Base-by-base conservation (phyloP, 2,888 invertebrate species). In the Drosophila mulleri region DNA sequence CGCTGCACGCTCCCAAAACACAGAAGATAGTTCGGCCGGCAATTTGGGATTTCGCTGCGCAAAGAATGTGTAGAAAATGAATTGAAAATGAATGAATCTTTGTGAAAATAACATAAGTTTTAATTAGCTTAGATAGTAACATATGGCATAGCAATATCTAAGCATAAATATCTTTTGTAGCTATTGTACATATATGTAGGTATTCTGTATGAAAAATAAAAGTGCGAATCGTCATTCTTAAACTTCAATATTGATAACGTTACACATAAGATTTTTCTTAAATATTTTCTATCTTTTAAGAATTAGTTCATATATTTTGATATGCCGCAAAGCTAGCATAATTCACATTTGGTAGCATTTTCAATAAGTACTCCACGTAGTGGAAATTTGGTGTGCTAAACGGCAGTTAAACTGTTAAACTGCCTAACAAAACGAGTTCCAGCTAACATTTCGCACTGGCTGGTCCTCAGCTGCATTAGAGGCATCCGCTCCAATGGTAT, bases 11-110 rank as follows among this genome's bases (percentile, higher is more conserved):
- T 98, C 98, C 68, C 97, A 98, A 93, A 99, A 98, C 91, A 98
- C 98, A 0, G 96, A 96, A 65, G 98, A 99, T 88, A 98, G 98
- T 80, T 96, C 98, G 0, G 97, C 98, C 0, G 96, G 96, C 12
- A 99, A 99, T 94, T 94, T 99, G 66, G 98, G 99, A 14, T 98
- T 99, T 91, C 94, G 99, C 54, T 99, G 99, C 94, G 98, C 97
- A 29, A 94, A 93, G 67, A 74, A 88, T 68, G 70, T 88, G 14
- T 89, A 69, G 64, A 80, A 23, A 0, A 7, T 1, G 52, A 52
- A 20, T 52, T 1, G n/a, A n/a, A n/a, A n/a, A n/a, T n/a, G n/a
- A n/a, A n/a, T 9, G 26, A 3, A 7, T 39, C 16, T 23, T 4
- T 37, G 16, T 11, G 23, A 23, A n/a, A 9, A 12, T 37, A 5